Base-by-base conservation (phyloP, 2,113 vertebrate genomes). In the Hemiscyllium ocellatum region DNA sequence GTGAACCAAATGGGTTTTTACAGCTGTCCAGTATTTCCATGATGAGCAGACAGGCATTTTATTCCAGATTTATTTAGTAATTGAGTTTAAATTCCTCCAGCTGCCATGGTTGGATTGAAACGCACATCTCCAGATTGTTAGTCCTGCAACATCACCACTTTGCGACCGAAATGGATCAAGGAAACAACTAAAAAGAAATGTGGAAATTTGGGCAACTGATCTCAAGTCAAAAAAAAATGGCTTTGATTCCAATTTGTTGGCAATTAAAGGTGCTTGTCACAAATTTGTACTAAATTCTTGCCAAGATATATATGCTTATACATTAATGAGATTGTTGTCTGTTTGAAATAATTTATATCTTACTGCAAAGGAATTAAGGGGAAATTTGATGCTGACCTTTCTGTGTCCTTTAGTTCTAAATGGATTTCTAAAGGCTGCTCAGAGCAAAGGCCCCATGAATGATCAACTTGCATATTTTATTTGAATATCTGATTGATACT, bases 401-500 rank as follows among this genome's bases (percentile, higher is more conserved):
- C 65, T 66, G 24, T 42, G 33, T 3, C 26, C n/a, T 66, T 66
- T 93, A 66, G 17, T 66, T 37, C 19, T 37, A 93, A 93, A 66
- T 68, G 56, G 29, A 66, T 93, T 66, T 66, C n/a, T 22, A 93
- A 93, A 37, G 33, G 33, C n/a, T 93, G 13, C 61, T 93, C 33
- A 66, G 19, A 8, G 22, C 61, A 22, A n/a, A n/a, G 22, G 61
- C n/a, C 37, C 61, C 20, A 33, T 93, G 89, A 93, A 66, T 93
- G 89, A 93, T 66, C 61, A 37, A 19, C 89, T 66, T 93, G 56
- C 89, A n/a, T 91, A 61, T 65, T 91, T 91, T 65, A 93, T 93
- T 66, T 66, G 61, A 66, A 93, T 93, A 66, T 65, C 33, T 37
- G 29, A 93, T 93, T 93, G 89, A 68, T 66, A 42, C 80, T 2